phyloP scores from a whole-genome alignment of 2,113 vertebrate species.

The Calidris pugnax region DNA sequence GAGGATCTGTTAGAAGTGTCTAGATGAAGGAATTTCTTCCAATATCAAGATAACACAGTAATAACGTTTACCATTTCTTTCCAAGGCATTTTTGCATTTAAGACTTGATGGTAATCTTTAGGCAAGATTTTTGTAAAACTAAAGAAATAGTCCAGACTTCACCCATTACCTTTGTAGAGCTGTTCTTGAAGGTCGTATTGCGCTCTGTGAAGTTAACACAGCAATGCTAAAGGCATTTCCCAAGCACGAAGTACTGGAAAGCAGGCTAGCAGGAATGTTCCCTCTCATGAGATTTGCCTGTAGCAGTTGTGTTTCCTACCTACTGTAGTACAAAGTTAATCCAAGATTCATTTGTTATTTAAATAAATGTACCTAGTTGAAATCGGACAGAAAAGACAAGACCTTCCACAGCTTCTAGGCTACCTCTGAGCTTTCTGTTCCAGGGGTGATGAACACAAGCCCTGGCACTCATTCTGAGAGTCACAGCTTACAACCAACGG shows the following conservation, averaged over 20 bases:
- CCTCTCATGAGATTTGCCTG: neutral
- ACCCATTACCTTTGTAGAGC: neutral
- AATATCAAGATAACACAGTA: neutral
- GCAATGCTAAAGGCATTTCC: neutral
- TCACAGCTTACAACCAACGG: neutral
- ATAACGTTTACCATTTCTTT: neutral
- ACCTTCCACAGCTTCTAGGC: neutral
- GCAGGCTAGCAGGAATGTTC: neutral
- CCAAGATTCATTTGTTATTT: neutral
- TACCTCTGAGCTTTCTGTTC: neutral
- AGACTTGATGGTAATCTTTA: neutral
- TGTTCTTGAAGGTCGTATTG: neutral
- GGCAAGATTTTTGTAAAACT: neutral
- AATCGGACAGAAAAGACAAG: neutral
- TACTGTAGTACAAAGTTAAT: neutral
- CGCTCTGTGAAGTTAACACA: neutral
- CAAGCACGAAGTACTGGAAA: neutral
- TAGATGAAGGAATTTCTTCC: neutral
- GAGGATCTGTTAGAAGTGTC: neutral
- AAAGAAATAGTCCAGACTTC: neutral
- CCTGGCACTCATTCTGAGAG: rapidly evolving
- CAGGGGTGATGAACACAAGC: neutral
- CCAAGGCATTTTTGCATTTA: neutral
- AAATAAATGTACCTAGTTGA: neutral
- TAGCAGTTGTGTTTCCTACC: neutral